Conservation (phyloP, 2,797 vertebrate species). For the Tympanoctomys barrerae region DNA sequence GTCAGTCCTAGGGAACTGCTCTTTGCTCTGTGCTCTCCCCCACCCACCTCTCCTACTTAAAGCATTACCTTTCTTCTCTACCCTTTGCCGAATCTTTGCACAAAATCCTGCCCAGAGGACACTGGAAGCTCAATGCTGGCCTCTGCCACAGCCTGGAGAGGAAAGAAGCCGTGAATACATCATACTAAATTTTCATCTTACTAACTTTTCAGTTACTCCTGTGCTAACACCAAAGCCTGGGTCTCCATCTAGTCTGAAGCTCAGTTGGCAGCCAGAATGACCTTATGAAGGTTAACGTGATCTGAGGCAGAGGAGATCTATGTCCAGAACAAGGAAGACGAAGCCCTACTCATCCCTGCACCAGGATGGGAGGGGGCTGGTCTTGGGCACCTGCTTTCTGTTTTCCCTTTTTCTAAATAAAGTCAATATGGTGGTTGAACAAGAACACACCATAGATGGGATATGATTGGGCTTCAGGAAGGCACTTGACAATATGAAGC, state of each 20-base stretch:
- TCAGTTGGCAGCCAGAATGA: constrained; percentile 21
- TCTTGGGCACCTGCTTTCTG: background rate
- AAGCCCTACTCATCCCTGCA: background rate
- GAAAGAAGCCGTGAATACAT: background rate
- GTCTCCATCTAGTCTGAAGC: background rate
- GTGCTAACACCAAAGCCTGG: background rate
- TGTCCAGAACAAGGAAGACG: background rate
- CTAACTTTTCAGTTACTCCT: background rate
- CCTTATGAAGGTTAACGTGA: background rate
- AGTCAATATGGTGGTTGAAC: background rate
- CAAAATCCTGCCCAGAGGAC: background rate
- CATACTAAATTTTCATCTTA: background rate
- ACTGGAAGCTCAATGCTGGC: background rate
- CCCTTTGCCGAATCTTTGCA: background rate
- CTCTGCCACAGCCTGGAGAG: background rate
- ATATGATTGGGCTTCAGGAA: background rate
- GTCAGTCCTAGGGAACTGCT: background rate
- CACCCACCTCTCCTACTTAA: background rate
- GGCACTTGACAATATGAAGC: background rate
- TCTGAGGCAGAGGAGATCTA: background rate
- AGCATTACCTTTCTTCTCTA: background rate
- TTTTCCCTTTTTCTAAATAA: background rate
- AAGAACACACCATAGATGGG: background rate
- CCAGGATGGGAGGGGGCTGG: background rate
- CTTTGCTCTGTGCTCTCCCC: background rate